Percentiles rank a stretch among this genome's conserved stretches.
These are phyloP conservation scores for Hemichromis elongatus DNA, from an alignment of 2,113 vertebrate species.

Conservation along the genomic window DNA sequence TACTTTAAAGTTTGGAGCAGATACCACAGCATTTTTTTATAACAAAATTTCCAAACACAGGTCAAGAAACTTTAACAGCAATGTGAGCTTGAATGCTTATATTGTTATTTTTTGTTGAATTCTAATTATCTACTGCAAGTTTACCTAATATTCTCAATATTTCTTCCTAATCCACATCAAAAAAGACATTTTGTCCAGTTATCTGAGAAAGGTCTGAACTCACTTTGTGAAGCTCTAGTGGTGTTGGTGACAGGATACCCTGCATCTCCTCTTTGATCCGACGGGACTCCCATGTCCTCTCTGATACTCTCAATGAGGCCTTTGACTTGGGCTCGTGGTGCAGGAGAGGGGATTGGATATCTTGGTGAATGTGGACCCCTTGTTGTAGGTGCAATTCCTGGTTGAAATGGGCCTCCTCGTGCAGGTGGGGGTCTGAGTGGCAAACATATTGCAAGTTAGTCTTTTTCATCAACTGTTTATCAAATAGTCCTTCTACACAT, in stretches of 20 bases:
- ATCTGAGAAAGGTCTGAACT: background rate
- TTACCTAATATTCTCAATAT: background rate
- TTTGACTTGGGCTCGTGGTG: constrained; percentile 67
- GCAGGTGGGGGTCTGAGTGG: constrained; percentile 31
- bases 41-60: too few relatives aligned
- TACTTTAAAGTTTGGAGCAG: background rate
- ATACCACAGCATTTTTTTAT: background rate
- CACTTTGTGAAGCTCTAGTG: constrained; percentile 93
- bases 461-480: background rate
- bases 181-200: background rate
- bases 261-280: constrained; percentile 85
- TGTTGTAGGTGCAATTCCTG: constrained; percentile 48
- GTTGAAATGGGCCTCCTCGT: constrained; percentile 39
- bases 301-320: constrained; percentile 68
- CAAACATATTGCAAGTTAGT: background rate
- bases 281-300: constrained; percentile 82
- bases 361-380: constrained; percentile 39
- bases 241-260: constrained; percentile 83
- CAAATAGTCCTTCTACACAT: background rate
- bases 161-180: background rate
- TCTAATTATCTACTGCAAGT: background rate
- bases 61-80: background rate
- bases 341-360: constrained; percentile 42
- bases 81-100: background rate
- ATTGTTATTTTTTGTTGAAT: background rate